phyloP scores from a whole-genome alignment of 2,888 invertebrate species.

The Stenolophus ochropezus region DNA sequence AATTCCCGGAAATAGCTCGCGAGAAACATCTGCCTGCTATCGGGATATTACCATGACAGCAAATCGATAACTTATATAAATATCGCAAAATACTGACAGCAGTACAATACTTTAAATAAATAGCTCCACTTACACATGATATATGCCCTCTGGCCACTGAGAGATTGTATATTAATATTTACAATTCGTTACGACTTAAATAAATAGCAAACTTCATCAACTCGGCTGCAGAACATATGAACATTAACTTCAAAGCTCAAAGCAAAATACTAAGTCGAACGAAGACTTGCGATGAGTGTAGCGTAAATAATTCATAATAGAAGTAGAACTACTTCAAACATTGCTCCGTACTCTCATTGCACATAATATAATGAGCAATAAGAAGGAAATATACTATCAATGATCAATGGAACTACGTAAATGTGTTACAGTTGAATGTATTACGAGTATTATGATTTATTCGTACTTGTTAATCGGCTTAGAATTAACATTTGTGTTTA shows the following conservation, averaged over 20 bases:
- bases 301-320: neutral
- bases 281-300: too few relatives aligned
- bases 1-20: neutral
- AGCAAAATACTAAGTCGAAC: neutral
- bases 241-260: neutral
- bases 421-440: too few relatives aligned
- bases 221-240: neutral
- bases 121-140: neutral
- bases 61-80: conserved; percentile 6
- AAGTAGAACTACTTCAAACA: neutral
- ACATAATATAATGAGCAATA: too few relatives aligned
- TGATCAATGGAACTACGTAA: too few relatives aligned
- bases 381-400: too few relatives aligned
- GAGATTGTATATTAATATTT: conserved; percentile 12
- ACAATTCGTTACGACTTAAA: conserved; percentile 7
- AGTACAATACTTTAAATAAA: neutral
- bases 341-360: neutral
- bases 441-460: too few relatives aligned
- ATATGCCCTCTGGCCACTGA: neutral
- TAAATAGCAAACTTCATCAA: conserved; percentile 5
- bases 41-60: neutral
- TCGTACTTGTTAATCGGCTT: too few relatives aligned
- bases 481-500: too few relatives aligned
- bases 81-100: conserved; percentile 6
- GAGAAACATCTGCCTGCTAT: neutral